Conservation (phyloP, 2,888 invertebrate species). For the Pristionchus japonicus region DNA sequence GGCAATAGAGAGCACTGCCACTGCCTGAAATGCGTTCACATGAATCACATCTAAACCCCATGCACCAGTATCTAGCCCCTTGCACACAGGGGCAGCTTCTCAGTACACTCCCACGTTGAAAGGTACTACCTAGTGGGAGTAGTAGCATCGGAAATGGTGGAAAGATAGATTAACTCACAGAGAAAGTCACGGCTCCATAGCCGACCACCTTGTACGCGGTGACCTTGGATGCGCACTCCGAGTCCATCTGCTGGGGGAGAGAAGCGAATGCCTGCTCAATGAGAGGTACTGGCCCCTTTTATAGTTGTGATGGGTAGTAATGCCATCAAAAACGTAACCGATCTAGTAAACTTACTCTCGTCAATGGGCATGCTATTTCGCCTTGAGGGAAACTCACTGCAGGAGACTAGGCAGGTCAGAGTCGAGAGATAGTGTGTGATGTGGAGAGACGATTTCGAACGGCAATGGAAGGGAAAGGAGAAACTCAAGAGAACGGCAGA, state of each 20-base stretch:
- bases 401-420: no score
- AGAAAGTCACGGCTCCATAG: not conserved
- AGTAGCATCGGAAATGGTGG: not conserved
- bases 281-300: not conserved
- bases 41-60: no score
- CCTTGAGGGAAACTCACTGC: no score
- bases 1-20: conserved; percentile 21
- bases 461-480: no score
- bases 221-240: conserved; percentile 17
- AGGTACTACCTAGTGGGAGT: no score
- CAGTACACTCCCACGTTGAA: not conserved
- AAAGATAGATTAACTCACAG: not conserved
- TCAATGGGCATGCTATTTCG: not conserved
- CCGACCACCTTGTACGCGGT: conserved; percentile 3
- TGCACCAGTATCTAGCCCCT: no score
- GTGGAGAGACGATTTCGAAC: no score
- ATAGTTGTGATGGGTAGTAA: not conserved
- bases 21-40: conserved; percentile 17
- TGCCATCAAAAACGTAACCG: not conserved
- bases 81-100: no score
- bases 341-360: not conserved
- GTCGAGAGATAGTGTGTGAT: no score
- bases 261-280: no score
- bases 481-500: no score
- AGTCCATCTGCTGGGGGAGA: conserved; percentile 3